These are phyloP conservation scores for Drosophila cognata DNA, from an alignment of 2,888 invertebrate genomes.

Conservation along the genomic window DNA sequence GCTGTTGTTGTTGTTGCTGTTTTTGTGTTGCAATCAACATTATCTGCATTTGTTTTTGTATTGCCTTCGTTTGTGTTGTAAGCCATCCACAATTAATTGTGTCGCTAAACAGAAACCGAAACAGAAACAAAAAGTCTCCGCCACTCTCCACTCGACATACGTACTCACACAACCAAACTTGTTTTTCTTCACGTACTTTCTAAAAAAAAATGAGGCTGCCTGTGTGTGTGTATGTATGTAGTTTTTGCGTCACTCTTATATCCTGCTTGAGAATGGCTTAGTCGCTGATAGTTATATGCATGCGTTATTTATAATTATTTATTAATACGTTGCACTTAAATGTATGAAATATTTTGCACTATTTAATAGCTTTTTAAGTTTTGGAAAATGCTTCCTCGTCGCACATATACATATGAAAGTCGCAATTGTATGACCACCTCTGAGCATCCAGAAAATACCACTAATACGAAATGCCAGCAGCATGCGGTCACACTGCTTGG, in stretches of 20 bases:
- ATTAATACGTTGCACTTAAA: constrained; percentile 66
- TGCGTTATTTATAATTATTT: constrained; percentile 34
- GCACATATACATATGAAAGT: constrained; percentile 62
- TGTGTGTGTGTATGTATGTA: constrained; percentile 45
- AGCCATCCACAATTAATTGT: constrained; percentile 77
- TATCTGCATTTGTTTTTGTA: constrained; percentile 50
- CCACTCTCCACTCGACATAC: constrained; percentile 65
- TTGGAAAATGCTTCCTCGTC: constrained; percentile 73
- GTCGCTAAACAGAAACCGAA: constrained; percentile 66
- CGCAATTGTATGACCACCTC: constrained; percentile 39
- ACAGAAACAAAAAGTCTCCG: constrained; percentile 67
- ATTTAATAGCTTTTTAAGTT: constrained; percentile 53
- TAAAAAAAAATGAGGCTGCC: constrained; percentile 61
- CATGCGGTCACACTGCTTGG: constrained; percentile 15
- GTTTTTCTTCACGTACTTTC: constrained; percentile 74
- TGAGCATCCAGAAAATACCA: constrained; percentile 34
- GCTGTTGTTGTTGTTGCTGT: constrained; percentile 34
- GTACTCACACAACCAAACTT: constrained; percentile 69
- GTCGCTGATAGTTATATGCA: constrained; percentile 36
- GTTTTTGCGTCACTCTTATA: constrained; percentile 59
- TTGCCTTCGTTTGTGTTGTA: constrained; percentile 58
- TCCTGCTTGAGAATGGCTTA: constrained; percentile 32
- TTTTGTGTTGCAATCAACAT: constrained; percentile 58
- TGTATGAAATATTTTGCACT: constrained; percentile 68
- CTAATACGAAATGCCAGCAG: background rate